Evolutionary conservation across 2,888 invertebrate genomes (phyloP).

Genomic region (Clostera curtula): DNA sequence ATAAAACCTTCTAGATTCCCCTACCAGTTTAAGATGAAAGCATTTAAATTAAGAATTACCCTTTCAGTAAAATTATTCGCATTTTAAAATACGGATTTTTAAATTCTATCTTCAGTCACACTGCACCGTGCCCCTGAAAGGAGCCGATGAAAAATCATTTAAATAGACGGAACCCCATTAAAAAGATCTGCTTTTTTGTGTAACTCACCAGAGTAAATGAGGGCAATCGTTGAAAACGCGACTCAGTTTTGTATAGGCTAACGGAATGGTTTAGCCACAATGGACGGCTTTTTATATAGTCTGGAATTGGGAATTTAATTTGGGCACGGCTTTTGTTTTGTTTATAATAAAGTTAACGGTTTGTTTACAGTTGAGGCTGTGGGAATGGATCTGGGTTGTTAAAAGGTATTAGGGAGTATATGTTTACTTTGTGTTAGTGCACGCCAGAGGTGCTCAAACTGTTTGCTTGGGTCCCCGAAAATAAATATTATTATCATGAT

Average conservation of each 20-base stretch:
- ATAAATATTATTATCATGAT: too few relatives aligned
- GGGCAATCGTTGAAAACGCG: conserved; percentile 30
- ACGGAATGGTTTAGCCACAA: conserved; percentile 27
- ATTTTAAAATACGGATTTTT: too few relatives aligned
- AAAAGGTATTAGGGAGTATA: not conserved
- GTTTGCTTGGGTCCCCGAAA: too few relatives aligned
- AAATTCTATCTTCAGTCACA: not conserved
- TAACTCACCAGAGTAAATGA: conserved; percentile 37
- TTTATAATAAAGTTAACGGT: conserved; percentile 16
- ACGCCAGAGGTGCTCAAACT: too few relatives aligned
- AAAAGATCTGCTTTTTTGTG: conserved; percentile 18
- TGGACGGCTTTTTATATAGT: conserved; percentile 30
- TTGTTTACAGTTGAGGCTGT: conserved; percentile 12
- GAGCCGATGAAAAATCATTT: too few relatives aligned
- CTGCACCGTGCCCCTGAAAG: too few relatives aligned
- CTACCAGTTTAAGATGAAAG: too few relatives aligned
- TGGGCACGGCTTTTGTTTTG: conserved; percentile 13
- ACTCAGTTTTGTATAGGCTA: conserved; percentile 26
- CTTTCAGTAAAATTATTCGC: too few relatives aligned
- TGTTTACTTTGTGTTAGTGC: conserved; percentile 1
- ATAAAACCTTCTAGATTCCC: too few relatives aligned
- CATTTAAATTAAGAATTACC: too few relatives aligned
- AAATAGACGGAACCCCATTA: conserved; percentile 16
- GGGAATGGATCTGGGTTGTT: not conserved
- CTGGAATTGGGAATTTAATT: conserved; percentile 25